Base-by-base conservation (phyloP, 2,797 vertebrate genomes). In the Melanotaenia nigrans region DNA sequence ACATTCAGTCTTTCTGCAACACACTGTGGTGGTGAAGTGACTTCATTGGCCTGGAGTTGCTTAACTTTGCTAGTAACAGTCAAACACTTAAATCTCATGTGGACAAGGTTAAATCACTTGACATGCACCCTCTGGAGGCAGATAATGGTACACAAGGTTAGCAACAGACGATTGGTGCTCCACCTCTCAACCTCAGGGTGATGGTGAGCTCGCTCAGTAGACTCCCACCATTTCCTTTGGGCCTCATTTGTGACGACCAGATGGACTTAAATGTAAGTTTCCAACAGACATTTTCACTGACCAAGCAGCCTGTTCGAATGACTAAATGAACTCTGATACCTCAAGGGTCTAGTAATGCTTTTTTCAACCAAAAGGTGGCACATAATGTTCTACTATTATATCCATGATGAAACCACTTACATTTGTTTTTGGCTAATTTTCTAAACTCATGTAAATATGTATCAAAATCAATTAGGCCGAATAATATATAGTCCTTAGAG, bases 391-490 rank as follows among this genome's bases (percentile, higher is more conserved):
- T 10, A 6, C 71, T n/a, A 62, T 87, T 71, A 76, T 38, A 71
- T 36, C 55, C 59, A 40, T 24, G 71, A 85, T 81, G 75, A 81
- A 86, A 75, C 65, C 49, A 16, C 79, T 71, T 56, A 3, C 72
- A 76, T 89, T 91, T 86, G 83, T 80, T 89, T 79, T 71, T 14
- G 65, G 72, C 73, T 82, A 58, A 85, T 92, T 89, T 90, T 76
- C 80, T 61, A 73, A 86, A 86, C 82, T 79, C 20, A 32, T 86
- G 85, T 89, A 87, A 92, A 92, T 90, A 83, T 84, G 82, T 89
- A 90, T 92, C 78, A 85, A 75, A 92, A 93, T 92, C 90, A 92
- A 92, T 94, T 93, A 92, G 83, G 82, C 77, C 85, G 85, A 85
- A 90, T 93, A 90, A 91, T 91, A 88, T 82, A 82, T 68, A 76